Evolutionary conservation across 2,797 vertebrate genomes (phyloP), one percentile per base, ranked within the genome.

Genomic region (Smutsia temminckii): DNA sequence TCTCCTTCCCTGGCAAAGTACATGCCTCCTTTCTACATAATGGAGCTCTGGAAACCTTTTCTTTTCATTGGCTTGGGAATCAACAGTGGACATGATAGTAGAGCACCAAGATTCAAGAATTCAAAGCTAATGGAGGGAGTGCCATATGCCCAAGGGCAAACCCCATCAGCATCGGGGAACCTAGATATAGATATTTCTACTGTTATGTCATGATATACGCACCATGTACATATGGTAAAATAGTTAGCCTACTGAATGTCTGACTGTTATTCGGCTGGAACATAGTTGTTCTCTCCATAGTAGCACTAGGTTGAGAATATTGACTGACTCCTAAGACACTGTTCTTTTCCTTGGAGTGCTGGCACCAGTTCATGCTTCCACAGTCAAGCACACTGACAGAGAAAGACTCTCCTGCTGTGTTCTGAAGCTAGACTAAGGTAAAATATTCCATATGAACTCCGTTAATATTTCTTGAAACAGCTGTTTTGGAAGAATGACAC

Each of bases 381-480:
- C 14, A 94, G 72, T 53, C 63, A 91, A 92, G 21, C 66, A 95
- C 87, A 95, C 18, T 95, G 78, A 71, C 84, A 96, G 16, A 12
- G 25, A 61, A 92, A 42, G 84, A 6, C 92, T 4, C 21, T 80
- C 81, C 83, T 74, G 63, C 20, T 96, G 29, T 21, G 87, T 91
- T 95, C 29, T 29, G 68, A 77, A 92, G 51, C 61, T 88, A n/a
- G 88, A 92, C 40, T 40, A 40, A 91, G 72, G 78, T 49, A 96
- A 97, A 97, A 34, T 37, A 93, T 94, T 97, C 97, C 93, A 85
- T 90, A 63, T 77, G 57, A 46, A 93, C 96, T 95, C 68, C 46
- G 78, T 64, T 95, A 84, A 77, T 46, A 64, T 51, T 95, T 98
- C 97, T 96, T 96, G 68, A 68, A 98, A 97, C 85, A 96, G 23